Base-by-base conservation (phyloP, 2,888 invertebrate genomes). In the Cephonodes hylas region DNA sequence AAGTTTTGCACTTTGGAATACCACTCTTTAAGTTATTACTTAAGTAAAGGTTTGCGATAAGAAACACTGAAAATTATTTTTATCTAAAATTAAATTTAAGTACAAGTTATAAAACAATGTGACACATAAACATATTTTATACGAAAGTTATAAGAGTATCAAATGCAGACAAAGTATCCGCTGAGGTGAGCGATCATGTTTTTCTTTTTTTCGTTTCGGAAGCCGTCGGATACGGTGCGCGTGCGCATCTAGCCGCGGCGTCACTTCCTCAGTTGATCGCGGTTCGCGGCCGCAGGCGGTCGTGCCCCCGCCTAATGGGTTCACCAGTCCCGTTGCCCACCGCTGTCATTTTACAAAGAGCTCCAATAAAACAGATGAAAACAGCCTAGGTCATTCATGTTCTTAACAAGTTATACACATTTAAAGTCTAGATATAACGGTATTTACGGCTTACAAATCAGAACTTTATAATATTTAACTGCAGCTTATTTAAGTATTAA, bases 241-340 rank as follows among this genome's bases (percentile, higher is more conserved):
- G 75, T 69, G 73, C 68, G 66, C 68, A 58, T 66, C 66, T 53
- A 53, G 53, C 3, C 31, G 67, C 66, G 64, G 66, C 71, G 67
- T 74, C 73, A 86, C 85, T 85, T 86, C 85, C 83, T 85, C 87
- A 89, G 87, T 88, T 81, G 83, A 80, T 76, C 82, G 82, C 73
- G 78, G 82, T 75, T 80, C 74, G 81, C 74, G 75, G 88, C 88
- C 83, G 74, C 77, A 73, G 84, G 82, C 86, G 79, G 87, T 88
- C 88, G 89, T 90, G 89, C 76, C 74, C 76, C 74, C 70, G 71
- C 72, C 76, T 87, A 88, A 89, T 89, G 81, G 83, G 79, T 79
- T 83, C 79, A 79, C 72, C 69, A 76, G 78, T 81, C 80, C 81
- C 84, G 81, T 82, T 80, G 74, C 31, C 22, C 46, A 63, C 63